Percentiles rank a stretch among this genome's conserved stretches.
Evolutionary conservation across 2,113 vertebrate genomes (phyloP).

Genomic region (Catharus minimus): DNA sequence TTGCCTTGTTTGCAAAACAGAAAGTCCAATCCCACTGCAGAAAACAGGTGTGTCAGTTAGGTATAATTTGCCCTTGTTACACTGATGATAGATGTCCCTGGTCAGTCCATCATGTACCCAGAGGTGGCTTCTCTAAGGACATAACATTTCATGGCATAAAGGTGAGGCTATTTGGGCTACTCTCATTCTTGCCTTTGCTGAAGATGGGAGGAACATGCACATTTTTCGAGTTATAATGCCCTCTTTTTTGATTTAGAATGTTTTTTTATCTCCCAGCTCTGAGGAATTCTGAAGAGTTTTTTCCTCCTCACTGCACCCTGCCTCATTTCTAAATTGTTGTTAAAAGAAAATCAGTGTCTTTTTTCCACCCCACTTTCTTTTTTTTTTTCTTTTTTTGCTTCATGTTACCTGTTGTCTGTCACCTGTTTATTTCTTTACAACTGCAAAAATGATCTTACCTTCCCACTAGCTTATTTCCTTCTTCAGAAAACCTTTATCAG

Average conservation of each 20-base stretch:
- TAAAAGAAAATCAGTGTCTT: background rate
- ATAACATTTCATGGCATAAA: background rate
- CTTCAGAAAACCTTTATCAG: background rate
- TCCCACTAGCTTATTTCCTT: background rate
- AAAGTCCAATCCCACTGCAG: background rate
- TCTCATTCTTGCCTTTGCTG: background rate
- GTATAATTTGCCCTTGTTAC: background rate
- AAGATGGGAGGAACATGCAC: background rate
- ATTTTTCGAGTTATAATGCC: background rate
- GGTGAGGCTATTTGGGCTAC: background rate
- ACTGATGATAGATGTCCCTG: background rate
- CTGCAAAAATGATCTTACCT: background rate
- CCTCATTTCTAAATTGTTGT: background rate
- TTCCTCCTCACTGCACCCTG: background rate
- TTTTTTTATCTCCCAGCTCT: background rate
- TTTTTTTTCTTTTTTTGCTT: background rate
- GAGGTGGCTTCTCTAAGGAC: background rate
- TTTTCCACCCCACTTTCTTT: background rate
- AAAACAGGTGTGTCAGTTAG: background rate
- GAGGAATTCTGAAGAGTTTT: background rate
- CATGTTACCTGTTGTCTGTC: background rate
- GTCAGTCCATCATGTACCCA: rapidly evolving
- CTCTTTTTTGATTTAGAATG: background rate
- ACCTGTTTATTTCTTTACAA: background rate
- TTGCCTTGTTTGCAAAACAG: background rate